These are phyloP conservation scores for Rhizoglyphus robini DNA, from an alignment of 1,140 invertebrate species.

Conservation along the genomic window DNA sequence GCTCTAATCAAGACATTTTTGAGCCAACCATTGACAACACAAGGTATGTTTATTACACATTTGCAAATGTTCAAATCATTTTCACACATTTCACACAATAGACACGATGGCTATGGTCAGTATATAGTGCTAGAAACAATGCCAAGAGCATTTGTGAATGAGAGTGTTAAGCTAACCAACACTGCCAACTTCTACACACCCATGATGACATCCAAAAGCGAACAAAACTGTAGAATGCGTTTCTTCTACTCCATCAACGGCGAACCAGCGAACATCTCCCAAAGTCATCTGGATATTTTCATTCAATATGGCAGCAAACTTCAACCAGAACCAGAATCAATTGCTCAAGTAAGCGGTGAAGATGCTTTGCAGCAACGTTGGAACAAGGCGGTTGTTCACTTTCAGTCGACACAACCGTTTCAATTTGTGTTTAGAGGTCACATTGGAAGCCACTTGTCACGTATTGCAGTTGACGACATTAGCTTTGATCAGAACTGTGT, in stretches of 20 bases:
- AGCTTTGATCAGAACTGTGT: neutral
- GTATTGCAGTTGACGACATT: slow-evolving; percentile 3
- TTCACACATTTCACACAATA: too few species aligned
- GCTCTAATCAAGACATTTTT: neutral
- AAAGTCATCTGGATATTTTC: neutral
- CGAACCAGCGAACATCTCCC: neutral
- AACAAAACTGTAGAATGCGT: neutral
- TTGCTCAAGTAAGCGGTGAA: neutral
- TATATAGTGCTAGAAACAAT: too few species aligned
- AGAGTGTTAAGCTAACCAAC: too few species aligned
- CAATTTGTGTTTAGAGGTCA: slow-evolving; percentile 2
- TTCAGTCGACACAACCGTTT: neutral
- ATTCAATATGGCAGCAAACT: neutral
- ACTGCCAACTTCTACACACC: slow-evolving; percentile 7
- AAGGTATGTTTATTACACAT: neutral
- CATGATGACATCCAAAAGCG: neutral
- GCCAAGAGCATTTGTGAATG: too few species aligned
- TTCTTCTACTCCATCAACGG: slow-evolving; percentile 1
- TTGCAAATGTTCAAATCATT: neutral
- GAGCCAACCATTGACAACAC: slow-evolving; percentile 11
- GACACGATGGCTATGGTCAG: too few species aligned
- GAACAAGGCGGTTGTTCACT: neutral
- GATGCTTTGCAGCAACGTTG: neutral
- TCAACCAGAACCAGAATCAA: neutral
- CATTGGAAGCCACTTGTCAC: neutral